phyloP scores from a whole-genome alignment of 1,140 invertebrate genomes.

The Eumeta japonica region DNA sequence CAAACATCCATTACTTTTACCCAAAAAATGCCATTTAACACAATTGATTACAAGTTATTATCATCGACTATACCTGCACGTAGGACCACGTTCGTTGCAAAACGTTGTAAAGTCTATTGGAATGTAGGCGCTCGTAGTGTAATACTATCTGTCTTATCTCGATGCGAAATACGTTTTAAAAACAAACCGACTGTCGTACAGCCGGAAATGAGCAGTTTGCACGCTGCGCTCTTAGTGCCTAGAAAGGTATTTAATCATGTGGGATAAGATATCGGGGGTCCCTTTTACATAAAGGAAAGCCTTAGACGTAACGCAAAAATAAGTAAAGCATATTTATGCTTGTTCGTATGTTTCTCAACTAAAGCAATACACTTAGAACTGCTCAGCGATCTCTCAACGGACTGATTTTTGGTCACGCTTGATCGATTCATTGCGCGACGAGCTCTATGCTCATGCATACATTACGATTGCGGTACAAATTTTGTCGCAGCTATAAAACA shows the following conservation, averaged over 20 bases:
- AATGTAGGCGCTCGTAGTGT: constrained; percentile 10
- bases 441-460: constrained; percentile 15
- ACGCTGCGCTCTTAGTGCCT: constrained; percentile 4
- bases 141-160: constrained; percentile 9
- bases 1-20: constrained; percentile 14
- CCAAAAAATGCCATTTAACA: constrained; percentile 13
- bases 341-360: constrained; percentile 8
- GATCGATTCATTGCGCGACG: constrained; percentile 11
- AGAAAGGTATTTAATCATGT: constrained; percentile 4
- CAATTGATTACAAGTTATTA: constrained; percentile 14
- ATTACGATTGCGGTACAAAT: constrained; percentile 23
- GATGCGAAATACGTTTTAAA: constrained; percentile 4
- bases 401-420: constrained; percentile 10
- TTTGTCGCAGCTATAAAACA: constrained; percentile 15
- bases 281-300: constrained; percentile 9
- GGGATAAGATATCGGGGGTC: constrained; percentile 11
- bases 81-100: constrained; percentile 13
- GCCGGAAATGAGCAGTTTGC: constrained; percentile 9
- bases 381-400: constrained; percentile 7
- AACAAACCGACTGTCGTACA: not conserved
- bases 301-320: constrained; percentile 5
- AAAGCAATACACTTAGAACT: constrained; percentile 13
- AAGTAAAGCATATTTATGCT: constrained; percentile 8
- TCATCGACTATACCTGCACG: constrained; percentile 14
- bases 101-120: constrained; percentile 13